A percentile compares a stretch with the other conserved stretches of the same genome.
Conservation (phyloP, 2,113 vertebrate genomes). For the Brachirus orientalis region DNA sequence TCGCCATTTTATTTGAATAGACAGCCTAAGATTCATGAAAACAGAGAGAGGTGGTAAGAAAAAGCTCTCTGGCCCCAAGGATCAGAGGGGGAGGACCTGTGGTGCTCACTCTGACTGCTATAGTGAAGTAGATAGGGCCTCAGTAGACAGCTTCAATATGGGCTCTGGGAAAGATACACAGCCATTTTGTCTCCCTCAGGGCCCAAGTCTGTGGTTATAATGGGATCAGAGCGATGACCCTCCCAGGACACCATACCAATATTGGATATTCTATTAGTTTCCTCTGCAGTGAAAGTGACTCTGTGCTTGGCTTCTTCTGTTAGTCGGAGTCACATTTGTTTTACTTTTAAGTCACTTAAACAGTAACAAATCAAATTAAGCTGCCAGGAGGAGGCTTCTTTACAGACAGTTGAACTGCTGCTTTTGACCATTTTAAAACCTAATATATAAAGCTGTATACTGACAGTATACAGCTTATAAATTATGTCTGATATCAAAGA, state of each 20-base stretch:
- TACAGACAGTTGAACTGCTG: constrained; percentile 44
- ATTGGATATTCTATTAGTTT: constrained; percentile 87
- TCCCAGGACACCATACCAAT: constrained; percentile 88
- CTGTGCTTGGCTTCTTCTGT: constrained; percentile 50
- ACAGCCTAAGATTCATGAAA: constrained; percentile 88
- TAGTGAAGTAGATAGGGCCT: constrained; percentile 71
- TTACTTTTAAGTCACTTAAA: constrained; percentile 63
- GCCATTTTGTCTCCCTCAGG: constrained; percentile 90
- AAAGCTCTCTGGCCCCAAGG: constrained; percentile 85
- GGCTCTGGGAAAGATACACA: constrained; percentile 89
- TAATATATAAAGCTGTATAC: no score
- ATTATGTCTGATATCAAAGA: no score
- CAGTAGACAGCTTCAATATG: constrained; percentile 85
- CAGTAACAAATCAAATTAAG: constrained; percentile 63
- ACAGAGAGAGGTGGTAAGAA: constrained; percentile 74
- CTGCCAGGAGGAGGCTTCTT: constrained; percentile 59
- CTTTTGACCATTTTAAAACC: constrained; percentile 43
- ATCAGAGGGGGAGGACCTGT: constrained; percentile 72
- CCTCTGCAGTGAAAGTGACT: constrained; percentile 66
- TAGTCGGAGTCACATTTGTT: constrained; percentile 54
- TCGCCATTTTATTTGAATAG: constrained; percentile 88
- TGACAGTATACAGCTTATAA: no score
- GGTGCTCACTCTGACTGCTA: constrained; percentile 36
- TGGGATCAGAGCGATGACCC: constrained; percentile 92
- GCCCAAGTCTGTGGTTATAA: constrained; percentile 89